These are phyloP conservation scores for Nebria brevicollis DNA, from an alignment of 2,888 invertebrate genomes.

Conservation along the genomic window DNA sequence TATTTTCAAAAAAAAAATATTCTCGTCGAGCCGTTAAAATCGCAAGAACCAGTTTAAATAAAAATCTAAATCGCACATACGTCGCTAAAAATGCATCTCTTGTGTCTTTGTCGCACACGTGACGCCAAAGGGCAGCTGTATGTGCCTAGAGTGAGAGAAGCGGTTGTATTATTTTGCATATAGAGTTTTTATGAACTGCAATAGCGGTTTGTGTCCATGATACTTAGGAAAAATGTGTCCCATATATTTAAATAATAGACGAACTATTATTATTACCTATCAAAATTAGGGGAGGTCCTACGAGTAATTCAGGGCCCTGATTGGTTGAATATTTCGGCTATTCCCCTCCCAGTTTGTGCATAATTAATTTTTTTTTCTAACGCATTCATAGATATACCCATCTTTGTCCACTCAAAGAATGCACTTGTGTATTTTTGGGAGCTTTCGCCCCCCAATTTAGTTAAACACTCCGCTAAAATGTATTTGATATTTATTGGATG, in stretches of 20 bases:
- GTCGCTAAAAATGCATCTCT: not conserved
- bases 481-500: not conserved
- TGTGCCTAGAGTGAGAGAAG: not conserved
- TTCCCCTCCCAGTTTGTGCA: slow-evolving; percentile 2
- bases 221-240: not conserved
- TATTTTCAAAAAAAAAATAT: not conserved
- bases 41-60: not conserved
- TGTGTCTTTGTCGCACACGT: not conserved
- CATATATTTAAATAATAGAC: not conserved
- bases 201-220: not conserved
- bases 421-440: not conserved
- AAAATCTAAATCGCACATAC: not conserved
- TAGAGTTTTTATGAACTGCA: not conserved
- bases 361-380: slow-evolving; percentile 6
- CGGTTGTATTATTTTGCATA: not conserved
- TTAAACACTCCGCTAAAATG: not conserved
- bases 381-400: not conserved
- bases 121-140: not conserved
- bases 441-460: not conserved
- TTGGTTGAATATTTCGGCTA: slow-evolving; percentile 13
- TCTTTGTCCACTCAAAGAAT: not conserved
- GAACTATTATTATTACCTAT: not conserved
- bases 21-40: not conserved
- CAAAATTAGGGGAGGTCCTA: not conserved
- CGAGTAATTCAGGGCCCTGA: not conserved